Evolutionary conservation across 2,113 vertebrate species (phyloP).

Genomic region (Hypomesus transpacificus): DNA sequence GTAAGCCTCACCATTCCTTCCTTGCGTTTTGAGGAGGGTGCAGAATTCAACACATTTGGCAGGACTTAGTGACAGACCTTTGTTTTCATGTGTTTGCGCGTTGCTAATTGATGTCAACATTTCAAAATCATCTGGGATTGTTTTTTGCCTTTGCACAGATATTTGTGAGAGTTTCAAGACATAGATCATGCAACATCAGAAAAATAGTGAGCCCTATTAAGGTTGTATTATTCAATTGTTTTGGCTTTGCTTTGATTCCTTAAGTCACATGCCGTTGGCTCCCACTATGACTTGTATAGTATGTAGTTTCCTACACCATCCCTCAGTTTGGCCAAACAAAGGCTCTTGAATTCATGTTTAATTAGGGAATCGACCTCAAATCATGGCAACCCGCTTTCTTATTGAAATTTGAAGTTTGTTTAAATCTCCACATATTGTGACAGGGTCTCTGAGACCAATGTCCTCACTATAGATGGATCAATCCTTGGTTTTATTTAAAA

Average conservation of each 20-base stretch:
- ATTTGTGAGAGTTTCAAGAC: background rate
- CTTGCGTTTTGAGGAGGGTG: conserved; percentile 40
- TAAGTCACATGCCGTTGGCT: too few species aligned
- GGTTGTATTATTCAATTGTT: too few species aligned
- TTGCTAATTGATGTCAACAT: conserved; percentile 67
- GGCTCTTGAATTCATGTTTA: too few species aligned
- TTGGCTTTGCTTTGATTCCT: too few species aligned
- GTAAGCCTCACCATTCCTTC: conserved; percentile 40
- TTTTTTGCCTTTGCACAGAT: conserved; percentile 1
- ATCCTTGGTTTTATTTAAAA: conserved; percentile 26
- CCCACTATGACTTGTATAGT: too few species aligned
- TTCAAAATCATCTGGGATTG: conserved; percentile 2
- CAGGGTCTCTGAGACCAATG: conserved; percentile 7
- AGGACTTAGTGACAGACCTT: conserved; percentile 51
- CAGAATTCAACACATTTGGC: conserved; percentile 56
- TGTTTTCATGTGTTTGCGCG: conserved; percentile 63
- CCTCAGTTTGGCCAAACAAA: too few species aligned
- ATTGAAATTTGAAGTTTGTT: background rate
- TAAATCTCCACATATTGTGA: conserved; percentile 6
- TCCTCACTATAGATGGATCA: background rate
- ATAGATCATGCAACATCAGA: background rate
- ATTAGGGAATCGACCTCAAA: too few species aligned
- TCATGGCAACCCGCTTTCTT: too few species aligned
- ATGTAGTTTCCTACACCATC: too few species aligned
- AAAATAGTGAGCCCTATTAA: too few species aligned